A percentile compares a stretch with the other conserved stretches of the same genome.
phyloP scores from a whole-genome alignment of 37 sponge, comb jelly and placozoan genomes.

The Tethya wilhelma region DNA sequence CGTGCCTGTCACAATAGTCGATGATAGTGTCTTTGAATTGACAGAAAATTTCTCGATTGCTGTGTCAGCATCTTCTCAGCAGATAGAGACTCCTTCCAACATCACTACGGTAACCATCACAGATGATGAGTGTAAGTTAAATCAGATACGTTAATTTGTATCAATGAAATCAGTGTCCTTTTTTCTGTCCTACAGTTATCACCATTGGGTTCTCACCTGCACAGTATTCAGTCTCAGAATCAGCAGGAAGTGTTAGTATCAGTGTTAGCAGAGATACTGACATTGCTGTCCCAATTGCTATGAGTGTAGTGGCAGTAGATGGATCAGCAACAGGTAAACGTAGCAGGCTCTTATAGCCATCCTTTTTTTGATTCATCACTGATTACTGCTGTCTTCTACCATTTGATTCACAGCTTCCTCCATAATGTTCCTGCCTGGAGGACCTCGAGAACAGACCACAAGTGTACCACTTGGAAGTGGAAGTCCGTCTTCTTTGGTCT shows the following conservation, averaged over 20 bases:
- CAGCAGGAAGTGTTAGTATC: too few relatives aligned
- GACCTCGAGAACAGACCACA: too few relatives aligned
- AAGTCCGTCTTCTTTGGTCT: too few relatives aligned
- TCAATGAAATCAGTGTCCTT: not conserved
- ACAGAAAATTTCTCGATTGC: not conserved
- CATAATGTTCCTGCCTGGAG: too few relatives aligned
- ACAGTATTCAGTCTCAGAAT: not conserved
- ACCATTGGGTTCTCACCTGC: not conserved
- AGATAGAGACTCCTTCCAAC: not conserved
- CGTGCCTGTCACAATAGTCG: not conserved
- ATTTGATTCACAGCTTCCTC: too few relatives aligned
- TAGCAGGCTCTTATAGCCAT: too few relatives aligned
- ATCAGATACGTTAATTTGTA: not conserved
- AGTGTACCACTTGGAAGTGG: too few relatives aligned
- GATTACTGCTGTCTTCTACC: too few relatives aligned
- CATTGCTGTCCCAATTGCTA: not conserved
- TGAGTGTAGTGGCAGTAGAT: slow-evolving; percentile 21
- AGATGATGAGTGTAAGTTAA: not conserved
- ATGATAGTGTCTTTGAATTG: not conserved
- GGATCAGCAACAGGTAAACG: slow-evolving; percentile 21
- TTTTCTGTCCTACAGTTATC: not conserved
- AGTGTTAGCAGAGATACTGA: too few relatives aligned
- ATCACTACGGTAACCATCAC: not conserved
- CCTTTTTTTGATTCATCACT: too few relatives aligned
- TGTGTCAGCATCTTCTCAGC: not conserved